Percentiles rank a stretch among this genome's conserved stretches.
These are phyloP conservation scores for Phyllopteryx taeniolatus DNA, from an alignment of 2,113 vertebrate species.

Conservation along the genomic window DNA sequence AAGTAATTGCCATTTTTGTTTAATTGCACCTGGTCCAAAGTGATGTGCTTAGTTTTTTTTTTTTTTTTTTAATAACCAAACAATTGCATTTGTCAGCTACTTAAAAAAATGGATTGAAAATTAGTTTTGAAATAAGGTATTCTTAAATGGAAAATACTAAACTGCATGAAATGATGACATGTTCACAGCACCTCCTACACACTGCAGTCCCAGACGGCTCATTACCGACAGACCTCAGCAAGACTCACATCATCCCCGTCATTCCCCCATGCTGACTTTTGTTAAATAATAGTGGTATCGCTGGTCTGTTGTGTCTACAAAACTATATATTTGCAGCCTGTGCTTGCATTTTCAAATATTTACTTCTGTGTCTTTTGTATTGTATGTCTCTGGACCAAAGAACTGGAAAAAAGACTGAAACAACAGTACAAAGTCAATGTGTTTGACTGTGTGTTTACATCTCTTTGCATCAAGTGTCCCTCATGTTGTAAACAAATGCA, in stretches of 20 bases:
- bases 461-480: not conserved
- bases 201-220: not conserved
- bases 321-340: not conserved
- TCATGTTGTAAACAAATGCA: not conserved
- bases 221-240: not conserved
- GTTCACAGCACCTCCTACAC: not conserved
- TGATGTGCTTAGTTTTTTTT: too few relatives aligned
- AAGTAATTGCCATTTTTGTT: too few relatives aligned
- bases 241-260: not conserved
- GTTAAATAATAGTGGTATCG: not conserved
- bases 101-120: not conserved
- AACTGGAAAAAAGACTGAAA: not conserved
- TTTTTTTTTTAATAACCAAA: not conserved
- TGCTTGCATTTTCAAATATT: not conserved
- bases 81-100: not conserved
- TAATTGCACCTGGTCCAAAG: too few relatives aligned
- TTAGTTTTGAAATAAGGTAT: not conserved
- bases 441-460: not conserved
- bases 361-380: not conserved
- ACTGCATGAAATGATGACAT: not conserved
- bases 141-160: not conserved
- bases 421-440: not conserved
- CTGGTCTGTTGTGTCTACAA: not conserved
- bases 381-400: not conserved
- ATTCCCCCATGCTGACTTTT: not conserved